These are phyloP conservation scores for Nyctibius bracteatus DNA, from an alignment of 2,113 vertebrate species.

Conservation along the genomic window DNA sequence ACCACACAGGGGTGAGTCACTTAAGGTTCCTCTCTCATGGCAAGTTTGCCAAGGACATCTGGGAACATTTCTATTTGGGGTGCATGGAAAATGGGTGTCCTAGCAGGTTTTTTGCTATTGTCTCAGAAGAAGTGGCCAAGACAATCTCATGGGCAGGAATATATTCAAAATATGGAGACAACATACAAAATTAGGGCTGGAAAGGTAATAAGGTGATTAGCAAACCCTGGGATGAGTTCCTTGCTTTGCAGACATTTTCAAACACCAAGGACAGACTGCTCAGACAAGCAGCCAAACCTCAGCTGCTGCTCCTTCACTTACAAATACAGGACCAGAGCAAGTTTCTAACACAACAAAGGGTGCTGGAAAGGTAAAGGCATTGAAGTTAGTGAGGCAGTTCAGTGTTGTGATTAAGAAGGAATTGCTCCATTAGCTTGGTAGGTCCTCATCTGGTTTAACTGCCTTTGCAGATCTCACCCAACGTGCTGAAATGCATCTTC, in stretches of 20 bases:
- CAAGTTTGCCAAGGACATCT: neutral
- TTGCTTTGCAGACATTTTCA: neutral
- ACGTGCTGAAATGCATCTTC: slow-evolving; percentile 36
- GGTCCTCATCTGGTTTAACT: neutral
- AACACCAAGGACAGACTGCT: neutral
- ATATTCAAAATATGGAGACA: neutral
- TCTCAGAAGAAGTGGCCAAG: neutral
- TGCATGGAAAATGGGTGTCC: neutral
- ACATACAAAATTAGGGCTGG: neutral
- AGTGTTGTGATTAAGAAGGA: neutral
- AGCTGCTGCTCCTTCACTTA: neutral
- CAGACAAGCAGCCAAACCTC: neutral
- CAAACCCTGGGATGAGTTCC: neutral
- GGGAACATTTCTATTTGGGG: neutral
- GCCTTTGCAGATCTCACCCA: neutral
- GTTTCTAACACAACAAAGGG: neutral
- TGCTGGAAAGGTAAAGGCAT: neutral
- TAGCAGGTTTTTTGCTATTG: neutral
- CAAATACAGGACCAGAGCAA: neutral
- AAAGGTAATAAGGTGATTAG: neutral
- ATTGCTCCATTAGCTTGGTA: neutral
- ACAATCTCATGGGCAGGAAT: neutral
- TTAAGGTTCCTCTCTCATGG: neutral
- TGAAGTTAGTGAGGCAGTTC: neutral
- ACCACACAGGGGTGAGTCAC: neutral